Conservation (phyloP, 2,113 vertebrate species). For the Turdus rufiventris region DNA sequence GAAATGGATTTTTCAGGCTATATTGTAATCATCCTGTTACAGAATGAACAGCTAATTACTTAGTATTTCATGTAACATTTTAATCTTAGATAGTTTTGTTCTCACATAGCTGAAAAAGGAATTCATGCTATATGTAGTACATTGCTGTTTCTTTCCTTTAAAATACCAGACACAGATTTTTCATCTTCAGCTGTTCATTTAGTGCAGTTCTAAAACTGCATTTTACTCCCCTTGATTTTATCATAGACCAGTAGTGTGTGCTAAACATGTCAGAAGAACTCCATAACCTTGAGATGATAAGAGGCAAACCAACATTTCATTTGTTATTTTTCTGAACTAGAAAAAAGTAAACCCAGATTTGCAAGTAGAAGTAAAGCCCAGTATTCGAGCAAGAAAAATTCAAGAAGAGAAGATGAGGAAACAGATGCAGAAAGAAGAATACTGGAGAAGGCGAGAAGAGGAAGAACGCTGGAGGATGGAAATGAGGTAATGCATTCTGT, state of each 20-base stretch:
- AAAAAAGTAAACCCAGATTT: slow-evolving; percentile 98
- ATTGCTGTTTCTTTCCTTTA: not conserved
- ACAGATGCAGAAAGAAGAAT: slow-evolving; percentile 97
- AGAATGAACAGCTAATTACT: not conserved
- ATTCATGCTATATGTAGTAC: not conserved
- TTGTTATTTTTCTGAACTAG: slow-evolving; percentile 62
- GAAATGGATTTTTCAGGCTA: not conserved
- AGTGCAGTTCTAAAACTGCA: not conserved
- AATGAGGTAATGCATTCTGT: slow-evolving; percentile 80
- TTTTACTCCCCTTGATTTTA: not conserved
- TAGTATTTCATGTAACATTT: not conserved
- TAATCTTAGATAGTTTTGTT: not conserved
- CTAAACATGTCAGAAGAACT: not conserved
- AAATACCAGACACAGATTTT: not conserved
- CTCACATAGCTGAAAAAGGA: not conserved
- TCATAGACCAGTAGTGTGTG: not conserved
- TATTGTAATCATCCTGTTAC: not conserved
- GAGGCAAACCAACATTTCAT: not conserved
- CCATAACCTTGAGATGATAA: not conserved
- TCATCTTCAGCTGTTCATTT: not conserved
- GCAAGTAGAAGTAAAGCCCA: slow-evolving; percentile 97
- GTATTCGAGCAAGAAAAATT: slow-evolving; percentile 93
- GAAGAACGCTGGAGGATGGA: slow-evolving; percentile 97
- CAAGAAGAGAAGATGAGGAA: slow-evolving; percentile 98
- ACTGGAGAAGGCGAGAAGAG: slow-evolving; percentile 93